phyloP scores from a whole-genome alignment of 30 jellyfish, hydroid and myxozoan genomes.

The Morbakka virulenta region DNA sequence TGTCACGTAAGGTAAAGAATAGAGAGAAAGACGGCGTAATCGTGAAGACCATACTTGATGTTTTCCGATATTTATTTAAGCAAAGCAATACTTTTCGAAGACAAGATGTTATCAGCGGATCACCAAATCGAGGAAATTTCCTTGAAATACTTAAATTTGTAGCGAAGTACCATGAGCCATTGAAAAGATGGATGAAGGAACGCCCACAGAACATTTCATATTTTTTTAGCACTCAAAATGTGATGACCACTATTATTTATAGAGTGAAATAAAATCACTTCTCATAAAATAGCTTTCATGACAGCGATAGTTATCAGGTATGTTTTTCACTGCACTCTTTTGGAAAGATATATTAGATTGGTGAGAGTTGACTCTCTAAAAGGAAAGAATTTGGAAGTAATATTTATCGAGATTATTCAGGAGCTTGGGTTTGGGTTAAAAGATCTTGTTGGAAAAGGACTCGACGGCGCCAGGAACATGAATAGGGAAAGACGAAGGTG shows the following conservation, averaged over 20 bases:
- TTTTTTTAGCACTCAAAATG: slow-evolving; percentile 32
- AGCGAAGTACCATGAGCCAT: slow-evolving; percentile 26
- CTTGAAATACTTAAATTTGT: slow-evolving; percentile 19
- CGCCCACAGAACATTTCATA: slow-evolving; percentile 29
- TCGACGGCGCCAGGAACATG: not conserved
- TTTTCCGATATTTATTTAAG: slow-evolving; percentile 1
- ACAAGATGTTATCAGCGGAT: not conserved
- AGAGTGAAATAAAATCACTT: slow-evolving; percentile 28
- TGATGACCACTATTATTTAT: slow-evolving; percentile 15
- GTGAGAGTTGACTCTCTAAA: not conserved
- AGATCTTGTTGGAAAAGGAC: slow-evolving; percentile 31
- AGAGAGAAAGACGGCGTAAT: not conserved
- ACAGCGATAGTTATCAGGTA: slow-evolving; percentile 9
- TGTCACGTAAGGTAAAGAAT: not conserved
- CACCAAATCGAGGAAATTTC: slow-evolving; percentile 21
- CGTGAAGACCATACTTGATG: slow-evolving; percentile 30
- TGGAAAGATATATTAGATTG: slow-evolving; percentile 4
- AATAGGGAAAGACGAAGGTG: too few species aligned
- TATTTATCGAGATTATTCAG: slow-evolving; percentile 10
- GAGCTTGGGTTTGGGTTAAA: slow-evolving; percentile 24
- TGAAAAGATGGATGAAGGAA: slow-evolving; percentile 30
- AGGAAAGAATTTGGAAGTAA: slow-evolving; percentile 21
- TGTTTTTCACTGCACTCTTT: slow-evolving; percentile 6
- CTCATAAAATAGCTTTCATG: slow-evolving; percentile 37
- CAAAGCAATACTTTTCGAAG: not conserved